Evolutionary conservation across 2,797 vertebrate species (phyloP).

Genomic region (Pogonophryne albipinna): DNA sequence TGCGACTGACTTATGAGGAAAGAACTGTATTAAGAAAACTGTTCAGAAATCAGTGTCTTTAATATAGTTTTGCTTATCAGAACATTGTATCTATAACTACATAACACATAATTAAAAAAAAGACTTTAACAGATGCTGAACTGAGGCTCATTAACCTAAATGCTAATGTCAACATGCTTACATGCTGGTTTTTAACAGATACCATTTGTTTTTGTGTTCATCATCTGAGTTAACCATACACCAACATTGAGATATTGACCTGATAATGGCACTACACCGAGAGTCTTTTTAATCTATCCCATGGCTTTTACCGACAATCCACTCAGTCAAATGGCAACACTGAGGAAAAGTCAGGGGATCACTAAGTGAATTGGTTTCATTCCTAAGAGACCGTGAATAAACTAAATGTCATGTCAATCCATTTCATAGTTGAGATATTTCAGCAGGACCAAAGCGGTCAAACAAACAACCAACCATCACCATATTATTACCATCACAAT

Average conservation of each 20-base stretch:
- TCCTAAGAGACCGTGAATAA: not conserved
- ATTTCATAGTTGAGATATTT: not conserved
- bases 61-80: constrained; percentile 7
- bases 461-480: not conserved
- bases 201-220: no score
- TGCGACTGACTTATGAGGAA: not conserved
- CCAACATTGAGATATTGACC: not conserved
- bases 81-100: not conserved
- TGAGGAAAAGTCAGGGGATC: not conserved
- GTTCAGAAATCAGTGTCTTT: not conserved
- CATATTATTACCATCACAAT: not conserved
- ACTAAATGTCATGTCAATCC: not conserved
- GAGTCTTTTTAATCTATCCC: not conserved
- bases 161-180: no score
- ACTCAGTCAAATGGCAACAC: constrained; percentile 1
- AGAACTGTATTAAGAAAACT: not conserved
- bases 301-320: not conserved
- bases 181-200: no score
- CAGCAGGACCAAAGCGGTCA: not conserved
- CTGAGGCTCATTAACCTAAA: not conserved
- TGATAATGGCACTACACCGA: not conserved
- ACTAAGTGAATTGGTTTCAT: not conserved
- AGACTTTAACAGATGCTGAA: not conserved
- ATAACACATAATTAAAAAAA: not conserved
- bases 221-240: no score